Evolutionary conservation across 2,113 vertebrate genomes (phyloP).

Genomic region (Mugil cephalus): DNA sequence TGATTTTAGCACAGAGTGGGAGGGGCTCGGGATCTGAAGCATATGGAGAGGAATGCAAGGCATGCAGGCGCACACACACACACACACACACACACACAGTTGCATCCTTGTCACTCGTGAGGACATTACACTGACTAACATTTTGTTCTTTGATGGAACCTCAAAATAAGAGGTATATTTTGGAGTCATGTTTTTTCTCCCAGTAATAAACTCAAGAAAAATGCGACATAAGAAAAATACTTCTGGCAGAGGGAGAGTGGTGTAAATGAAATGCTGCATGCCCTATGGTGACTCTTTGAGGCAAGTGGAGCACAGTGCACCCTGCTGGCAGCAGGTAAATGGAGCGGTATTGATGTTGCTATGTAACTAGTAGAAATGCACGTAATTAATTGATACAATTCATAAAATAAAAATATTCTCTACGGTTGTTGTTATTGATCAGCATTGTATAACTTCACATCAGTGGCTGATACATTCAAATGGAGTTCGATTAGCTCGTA

Average conservation of each 20-base stretch:
- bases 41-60: conserved; percentile 47
- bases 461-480: too few relatives aligned
- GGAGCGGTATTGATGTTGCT: too few relatives aligned
- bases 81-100: conserved; percentile 20
- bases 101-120: not conserved
- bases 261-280: not conserved
- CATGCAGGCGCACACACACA: conserved; percentile 7
- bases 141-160: not conserved
- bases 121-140: not conserved
- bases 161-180: not conserved
- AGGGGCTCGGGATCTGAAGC: conserved; percentile 47
- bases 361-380: too few relatives aligned
- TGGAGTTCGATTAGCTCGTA: too few relatives aligned
- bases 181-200: not conserved
- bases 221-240: conserved; percentile 21
- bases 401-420: too few relatives aligned
- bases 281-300: not conserved
- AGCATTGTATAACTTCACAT: too few relatives aligned
- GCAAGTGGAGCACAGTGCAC: conserved; percentile 1
- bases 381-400: too few relatives aligned
- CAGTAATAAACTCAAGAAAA: not conserved
- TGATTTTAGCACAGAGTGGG: conserved; percentile 63
- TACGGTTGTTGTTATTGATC: too few relatives aligned
- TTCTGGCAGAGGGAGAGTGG: not conserved
- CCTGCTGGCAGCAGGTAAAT: conserved; percentile 17